Base-by-base conservation (phyloP, 92 coral and sea anemone species). In the Palythoa heliodiscus region DNA sequence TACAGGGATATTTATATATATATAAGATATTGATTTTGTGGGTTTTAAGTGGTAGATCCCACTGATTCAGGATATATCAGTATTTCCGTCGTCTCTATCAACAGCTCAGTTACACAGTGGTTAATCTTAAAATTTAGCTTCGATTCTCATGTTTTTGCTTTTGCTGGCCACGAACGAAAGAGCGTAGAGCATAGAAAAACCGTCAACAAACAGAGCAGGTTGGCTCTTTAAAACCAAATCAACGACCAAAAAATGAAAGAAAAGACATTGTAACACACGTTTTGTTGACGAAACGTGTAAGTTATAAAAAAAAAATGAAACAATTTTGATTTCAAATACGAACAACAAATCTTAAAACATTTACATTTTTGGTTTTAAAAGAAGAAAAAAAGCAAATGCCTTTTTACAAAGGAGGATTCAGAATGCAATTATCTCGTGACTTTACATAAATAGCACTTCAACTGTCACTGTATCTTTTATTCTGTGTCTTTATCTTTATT, bases 401-500 rank as follows among this genome's bases (percentile, higher is more conserved):
- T 5, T 19, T 58, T 58, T 14, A 14, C 20, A 19, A 58, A 25
- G 54, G 52, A 72, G 54, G 55, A 19, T 40, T 15, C 50, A 43
- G 50, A 43, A 43, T 43, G 50, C 50, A 54, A 14, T 76, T 25
- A 15, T 54, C n/a, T 52, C 81, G 81, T 76, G 81, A 76, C 64
- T 54, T 13, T 43, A 43, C 9, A n/a, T 24, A n/a, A 54, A 66
- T 66, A 15, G 15, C 13, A 64, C 72, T 50, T 39, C 58, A 64
- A 70, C 39, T 48, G 43, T 52, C 70, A 22, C n/a, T 4, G 10
- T 40, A 64, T 64, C 23, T 64, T 66, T 13, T 63, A 16, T 40
- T 67, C 24, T 64, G 12, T 19, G 66, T 40, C 52, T 38, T 13
- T 22, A 11, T 15, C 15, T 14, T 10, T 77, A 37, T 16, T 29